Evolutionary conservation across 1,140 invertebrate species (phyloP).

Genomic region (Pogonomyrmex barbatus): DNA sequence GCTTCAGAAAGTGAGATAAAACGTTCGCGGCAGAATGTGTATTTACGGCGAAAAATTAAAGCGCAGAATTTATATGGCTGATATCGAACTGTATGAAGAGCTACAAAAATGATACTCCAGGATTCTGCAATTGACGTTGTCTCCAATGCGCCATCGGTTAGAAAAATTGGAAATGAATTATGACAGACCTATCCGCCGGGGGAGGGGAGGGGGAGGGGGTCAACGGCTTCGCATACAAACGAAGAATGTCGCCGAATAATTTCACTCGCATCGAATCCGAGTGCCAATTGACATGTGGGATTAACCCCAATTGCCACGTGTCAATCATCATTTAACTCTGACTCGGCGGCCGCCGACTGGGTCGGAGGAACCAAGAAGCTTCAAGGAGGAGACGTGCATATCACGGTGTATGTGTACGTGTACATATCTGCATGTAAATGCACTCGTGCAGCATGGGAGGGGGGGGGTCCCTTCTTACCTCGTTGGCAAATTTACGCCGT

Average conservation of each 20-base stretch:
- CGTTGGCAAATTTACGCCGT: slow-evolving; percentile 39
- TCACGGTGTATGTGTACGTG: neutral
- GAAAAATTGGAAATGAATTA: slow-evolving; percentile 35
- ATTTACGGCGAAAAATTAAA: slow-evolving; percentile 12
- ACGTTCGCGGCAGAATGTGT: no score
- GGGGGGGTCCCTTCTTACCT: neutral
- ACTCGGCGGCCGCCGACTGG: slow-evolving; percentile 42
- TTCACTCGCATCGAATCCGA: slow-evolving; percentile 65
- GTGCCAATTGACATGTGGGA: slow-evolving; percentile 81
- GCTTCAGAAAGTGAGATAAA: neutral
- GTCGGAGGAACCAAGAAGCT: neutral
- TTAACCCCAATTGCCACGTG: slow-evolving; percentile 79
- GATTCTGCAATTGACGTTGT: neutral
- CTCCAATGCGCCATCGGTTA: neutral
- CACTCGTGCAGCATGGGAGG: neutral
- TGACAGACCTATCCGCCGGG: slow-evolving; percentile 17
- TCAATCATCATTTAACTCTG: slow-evolving; percentile 77
- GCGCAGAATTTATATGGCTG: neutral
- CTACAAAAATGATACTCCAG: neutral
- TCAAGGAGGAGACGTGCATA: neutral
- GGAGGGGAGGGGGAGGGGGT: no score
- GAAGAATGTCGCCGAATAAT: slow-evolving; percentile 29
- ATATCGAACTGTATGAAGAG: neutral
- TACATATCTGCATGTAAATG: neutral
- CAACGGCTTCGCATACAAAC: neutral